phyloP scores from a whole-genome alignment of 2,797 vertebrate genomes.

The Pseudotriccus pelzelni region DNA sequence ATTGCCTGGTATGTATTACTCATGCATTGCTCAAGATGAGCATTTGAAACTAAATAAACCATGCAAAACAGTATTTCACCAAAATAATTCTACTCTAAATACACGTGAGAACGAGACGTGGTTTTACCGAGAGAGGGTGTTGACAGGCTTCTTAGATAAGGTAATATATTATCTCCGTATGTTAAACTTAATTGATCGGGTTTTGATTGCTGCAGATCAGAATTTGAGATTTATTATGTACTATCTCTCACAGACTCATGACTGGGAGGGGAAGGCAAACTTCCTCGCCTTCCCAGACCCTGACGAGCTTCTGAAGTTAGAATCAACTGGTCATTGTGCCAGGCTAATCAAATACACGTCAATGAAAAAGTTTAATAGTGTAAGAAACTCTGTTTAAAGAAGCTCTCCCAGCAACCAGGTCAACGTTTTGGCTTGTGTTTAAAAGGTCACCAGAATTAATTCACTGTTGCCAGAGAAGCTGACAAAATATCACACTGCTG shows the following conservation, averaged over 20 bases:
- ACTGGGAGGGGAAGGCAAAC: background rate
- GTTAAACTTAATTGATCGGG: background rate
- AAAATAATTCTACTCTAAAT: background rate
- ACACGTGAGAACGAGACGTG: background rate
- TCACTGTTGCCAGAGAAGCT: background rate
- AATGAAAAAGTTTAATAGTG: background rate
- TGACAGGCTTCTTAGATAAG: background rate
- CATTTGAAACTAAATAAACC: background rate
- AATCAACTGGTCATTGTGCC: background rate
- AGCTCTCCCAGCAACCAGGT: background rate
- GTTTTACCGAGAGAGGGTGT: rapidly evolving
- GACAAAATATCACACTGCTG: background rate
- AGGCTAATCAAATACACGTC: background rate
- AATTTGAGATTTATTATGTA: background rate
- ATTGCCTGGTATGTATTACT: background rate
- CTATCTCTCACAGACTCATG: background rate
- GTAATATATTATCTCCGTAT: background rate
- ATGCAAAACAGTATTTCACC: background rate
- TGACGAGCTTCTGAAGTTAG: background rate
- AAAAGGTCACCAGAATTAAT: background rate
- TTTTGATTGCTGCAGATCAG: background rate
- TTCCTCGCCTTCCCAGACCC: background rate
- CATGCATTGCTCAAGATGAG: background rate
- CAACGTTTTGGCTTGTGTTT: background rate
- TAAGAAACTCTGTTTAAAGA: background rate